phyloP scores from a whole-genome alignment of 2,797 vertebrate genomes.

The Sylvilagus floridanus region DNA sequence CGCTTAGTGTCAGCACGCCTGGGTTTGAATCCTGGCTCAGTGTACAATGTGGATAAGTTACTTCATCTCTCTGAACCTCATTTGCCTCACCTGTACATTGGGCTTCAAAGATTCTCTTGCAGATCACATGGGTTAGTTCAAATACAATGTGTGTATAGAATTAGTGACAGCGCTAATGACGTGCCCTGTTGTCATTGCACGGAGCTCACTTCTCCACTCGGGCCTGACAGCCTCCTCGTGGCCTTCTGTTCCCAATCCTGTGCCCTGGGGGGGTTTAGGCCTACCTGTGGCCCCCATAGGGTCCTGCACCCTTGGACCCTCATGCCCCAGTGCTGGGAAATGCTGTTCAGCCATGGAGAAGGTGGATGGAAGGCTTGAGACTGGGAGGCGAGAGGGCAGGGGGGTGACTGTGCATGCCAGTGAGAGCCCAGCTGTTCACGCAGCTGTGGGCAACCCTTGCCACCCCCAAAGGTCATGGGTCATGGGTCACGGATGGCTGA shows the following conservation, averaged over 20 bases:
- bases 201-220: neutral
- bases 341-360: neutral
- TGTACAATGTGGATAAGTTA: neutral
- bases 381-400: no score
- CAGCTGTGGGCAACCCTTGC: no score
- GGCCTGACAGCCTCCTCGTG: rapidly evolving
- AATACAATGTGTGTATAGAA: rapidly evolving
- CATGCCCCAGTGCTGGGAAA: neutral
- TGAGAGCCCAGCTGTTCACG: neutral
- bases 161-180: no score
- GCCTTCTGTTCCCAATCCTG: neutral
- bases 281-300: neutral
- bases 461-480: neutral
- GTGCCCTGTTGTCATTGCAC: no score
- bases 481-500: neutral
- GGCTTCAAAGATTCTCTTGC: neutral
- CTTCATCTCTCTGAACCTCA: neutral
- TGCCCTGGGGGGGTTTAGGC: neutral
- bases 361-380: neutral
- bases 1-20: neutral
- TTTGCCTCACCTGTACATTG: neutral
- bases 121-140: neutral
- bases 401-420: no score
- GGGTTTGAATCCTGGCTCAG: neutral
- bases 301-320: neutral